Percentiles rank a stretch among this genome's conserved stretches.
Conservation (phyloP, 2,113 vertebrate genomes). For the Elaphurus davidianus region DNA sequence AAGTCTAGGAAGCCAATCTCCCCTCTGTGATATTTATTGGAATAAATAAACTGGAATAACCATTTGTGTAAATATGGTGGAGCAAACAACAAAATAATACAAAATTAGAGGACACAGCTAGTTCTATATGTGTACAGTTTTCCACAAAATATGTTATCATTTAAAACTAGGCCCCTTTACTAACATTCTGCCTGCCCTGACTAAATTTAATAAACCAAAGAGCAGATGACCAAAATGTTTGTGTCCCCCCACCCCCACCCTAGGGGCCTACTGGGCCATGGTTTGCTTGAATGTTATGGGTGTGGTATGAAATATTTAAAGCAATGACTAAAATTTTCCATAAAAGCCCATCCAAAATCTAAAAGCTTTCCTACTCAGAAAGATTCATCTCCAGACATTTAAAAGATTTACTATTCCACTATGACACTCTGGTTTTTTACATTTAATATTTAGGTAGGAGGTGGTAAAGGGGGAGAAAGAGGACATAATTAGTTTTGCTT, state of each 20-base stretch:
- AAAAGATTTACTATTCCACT: slow-evolving; percentile 73
- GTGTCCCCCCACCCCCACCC: background rate
- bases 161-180: slow-evolving; percentile 39
- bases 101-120: slow-evolving; percentile 41
- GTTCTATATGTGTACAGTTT: background rate
- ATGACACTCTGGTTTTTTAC: slow-evolving; percentile 67
- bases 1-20: background rate
- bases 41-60: slow-evolving; percentile 16
- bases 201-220: slow-evolving; percentile 64
- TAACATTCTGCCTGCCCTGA: slow-evolving; percentile 14
- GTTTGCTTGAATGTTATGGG: slow-evolving; percentile 44
- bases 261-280: background rate
- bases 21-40: background rate
- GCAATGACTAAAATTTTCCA: slow-evolving; percentile 62
- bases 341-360: slow-evolving; percentile 71
- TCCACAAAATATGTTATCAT: background rate
- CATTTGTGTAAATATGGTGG: background rate
- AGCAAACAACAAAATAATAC: background rate
- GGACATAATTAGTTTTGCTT: slow-evolving; percentile 82
- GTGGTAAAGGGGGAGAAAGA: slow-evolving; percentile 62
- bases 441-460: slow-evolving; percentile 75
- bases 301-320: slow-evolving; percentile 66
- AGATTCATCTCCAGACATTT: slow-evolving; percentile 73
- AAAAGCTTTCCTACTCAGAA: slow-evolving; percentile 71
- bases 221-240: background rate